Percentiles rank a stretch among this genome's conserved stretches.
These are phyloP conservation scores for Eolophus roseicapilla DNA, from an alignment of 2,113 vertebrate genomes.

Conservation along the genomic window DNA sequence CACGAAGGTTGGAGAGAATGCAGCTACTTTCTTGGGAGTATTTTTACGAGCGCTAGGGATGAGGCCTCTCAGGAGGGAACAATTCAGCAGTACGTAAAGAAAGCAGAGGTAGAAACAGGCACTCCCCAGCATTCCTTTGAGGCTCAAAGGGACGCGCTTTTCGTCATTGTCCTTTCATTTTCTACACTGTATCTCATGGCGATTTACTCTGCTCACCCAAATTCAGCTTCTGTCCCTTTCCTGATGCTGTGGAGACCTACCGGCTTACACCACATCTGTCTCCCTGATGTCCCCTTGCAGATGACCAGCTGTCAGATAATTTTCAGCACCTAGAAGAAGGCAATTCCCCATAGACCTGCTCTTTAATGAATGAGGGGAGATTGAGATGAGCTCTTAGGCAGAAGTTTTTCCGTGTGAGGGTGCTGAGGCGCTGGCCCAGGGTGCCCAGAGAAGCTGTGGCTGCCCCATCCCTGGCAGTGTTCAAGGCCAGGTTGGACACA, in stretches of 20 bases:
- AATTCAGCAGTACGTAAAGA: background rate
- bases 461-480: background rate
- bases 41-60: background rate
- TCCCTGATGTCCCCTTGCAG: background rate
- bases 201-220: background rate
- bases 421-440: background rate
- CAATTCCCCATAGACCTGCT: background rate
- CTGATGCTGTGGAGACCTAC: background rate
- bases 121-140: background rate
- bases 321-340: background rate
- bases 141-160: background rate
- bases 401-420: background rate
- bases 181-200: background rate
- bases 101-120: background rate
- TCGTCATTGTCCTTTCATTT: background rate
- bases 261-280: rapidly evolving
- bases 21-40: background rate
- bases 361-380: background rate
- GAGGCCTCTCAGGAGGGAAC: background rate
- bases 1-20: background rate
- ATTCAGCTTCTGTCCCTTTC: background rate
- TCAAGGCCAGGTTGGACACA: background rate
- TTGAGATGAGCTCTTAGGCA: background rate
- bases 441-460: background rate
- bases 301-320: background rate